These are phyloP conservation scores for Labeo calbasu DNA, from an alignment of 2,797 vertebrate species.

Conservation along the genomic window DNA sequence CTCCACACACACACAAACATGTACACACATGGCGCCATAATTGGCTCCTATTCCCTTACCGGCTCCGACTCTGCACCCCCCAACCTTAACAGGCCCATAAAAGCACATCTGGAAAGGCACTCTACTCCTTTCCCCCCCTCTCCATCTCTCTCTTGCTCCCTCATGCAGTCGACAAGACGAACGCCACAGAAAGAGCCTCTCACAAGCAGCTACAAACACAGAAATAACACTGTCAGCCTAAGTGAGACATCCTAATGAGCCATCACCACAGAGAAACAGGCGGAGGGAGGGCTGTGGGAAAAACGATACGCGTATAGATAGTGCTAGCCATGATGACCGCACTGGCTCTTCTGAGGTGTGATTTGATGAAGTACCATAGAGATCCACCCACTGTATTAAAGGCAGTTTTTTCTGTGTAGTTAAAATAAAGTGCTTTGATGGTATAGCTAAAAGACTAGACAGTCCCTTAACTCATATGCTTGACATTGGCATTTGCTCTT, in stretches of 20 bases:
- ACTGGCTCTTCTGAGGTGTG: conserved; percentile 61
- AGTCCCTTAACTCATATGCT: background rate
- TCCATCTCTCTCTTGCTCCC: conserved; percentile 57
- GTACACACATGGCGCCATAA: conserved; percentile 54
- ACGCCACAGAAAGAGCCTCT: conserved; percentile 71
- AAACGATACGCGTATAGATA: conserved; percentile 30
- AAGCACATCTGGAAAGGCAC: conserved; percentile 82
- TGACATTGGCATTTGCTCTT: background rate
- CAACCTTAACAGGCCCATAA: conserved; percentile 75
- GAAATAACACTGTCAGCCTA: conserved; percentile 74
- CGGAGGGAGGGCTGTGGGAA: conserved; percentile 45
- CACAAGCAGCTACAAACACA: conserved; percentile 76
- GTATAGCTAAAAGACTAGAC: background rate
- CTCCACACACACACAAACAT: conserved; percentile 43
- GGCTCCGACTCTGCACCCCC: conserved; percentile 67
- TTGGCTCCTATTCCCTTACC: conserved; percentile 59
- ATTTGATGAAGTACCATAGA: conserved; percentile 25
- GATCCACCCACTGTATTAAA: conserved; percentile 53
- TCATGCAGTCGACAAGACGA: conserved; percentile 57
- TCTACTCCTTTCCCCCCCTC: conserved; percentile 62
- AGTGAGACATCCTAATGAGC: conserved; percentile 76
- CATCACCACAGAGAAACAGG: conserved; percentile 21
- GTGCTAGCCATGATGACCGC: conserved; percentile 57
- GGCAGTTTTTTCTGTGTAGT: conserved; percentile 7
- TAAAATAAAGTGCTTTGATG: background rate